A percentile compares a stretch with the other conserved stretches of the same genome.
Conservation (phyloP, 35 echinoderm and acorn worm genomes). For the Amphiura filiformis region DNA sequence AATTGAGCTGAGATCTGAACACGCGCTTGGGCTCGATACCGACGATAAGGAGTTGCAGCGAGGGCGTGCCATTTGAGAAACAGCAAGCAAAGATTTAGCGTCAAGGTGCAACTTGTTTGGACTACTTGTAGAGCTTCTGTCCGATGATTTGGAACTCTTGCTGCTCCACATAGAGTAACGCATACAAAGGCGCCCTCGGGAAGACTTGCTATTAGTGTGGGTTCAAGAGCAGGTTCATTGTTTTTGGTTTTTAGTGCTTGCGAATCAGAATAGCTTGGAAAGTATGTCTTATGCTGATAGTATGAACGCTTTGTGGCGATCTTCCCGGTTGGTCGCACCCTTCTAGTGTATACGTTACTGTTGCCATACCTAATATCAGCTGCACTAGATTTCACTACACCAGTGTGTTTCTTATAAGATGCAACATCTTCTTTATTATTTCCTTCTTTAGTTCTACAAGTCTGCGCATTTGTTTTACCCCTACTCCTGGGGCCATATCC, state of each 20-base stretch:
- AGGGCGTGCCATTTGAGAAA: not conserved
- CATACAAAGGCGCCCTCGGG: not conserved
- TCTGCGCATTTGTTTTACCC: too few relatives aligned
- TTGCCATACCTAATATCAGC: too few relatives aligned
- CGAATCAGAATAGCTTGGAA: too few relatives aligned
- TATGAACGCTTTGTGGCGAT: too few relatives aligned
- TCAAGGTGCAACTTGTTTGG: not conserved
- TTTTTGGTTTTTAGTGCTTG: too few relatives aligned
- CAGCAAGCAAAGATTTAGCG: not conserved
- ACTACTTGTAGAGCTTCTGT: not conserved
- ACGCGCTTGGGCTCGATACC: constrained; percentile 54
- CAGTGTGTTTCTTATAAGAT: too few relatives aligned
- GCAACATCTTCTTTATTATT: too few relatives aligned
- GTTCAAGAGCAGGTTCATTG: not conserved
- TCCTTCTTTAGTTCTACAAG: too few relatives aligned
- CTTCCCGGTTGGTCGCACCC: not conserved
- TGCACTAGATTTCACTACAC: too few relatives aligned
- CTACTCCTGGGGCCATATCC: too few relatives aligned
- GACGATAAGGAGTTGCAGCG: constrained; percentile 32
- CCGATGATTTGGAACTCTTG: not conserved
- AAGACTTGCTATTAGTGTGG: not conserved
- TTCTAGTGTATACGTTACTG: too few relatives aligned
- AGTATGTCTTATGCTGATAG: too few relatives aligned
- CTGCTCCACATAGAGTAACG: not conserved
- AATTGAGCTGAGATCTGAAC: constrained; percentile 36